Evolutionary conservation across 2,797 vertebrate genomes (phyloP).

Genomic region (Helicolenus hilgendorfi): DNA sequence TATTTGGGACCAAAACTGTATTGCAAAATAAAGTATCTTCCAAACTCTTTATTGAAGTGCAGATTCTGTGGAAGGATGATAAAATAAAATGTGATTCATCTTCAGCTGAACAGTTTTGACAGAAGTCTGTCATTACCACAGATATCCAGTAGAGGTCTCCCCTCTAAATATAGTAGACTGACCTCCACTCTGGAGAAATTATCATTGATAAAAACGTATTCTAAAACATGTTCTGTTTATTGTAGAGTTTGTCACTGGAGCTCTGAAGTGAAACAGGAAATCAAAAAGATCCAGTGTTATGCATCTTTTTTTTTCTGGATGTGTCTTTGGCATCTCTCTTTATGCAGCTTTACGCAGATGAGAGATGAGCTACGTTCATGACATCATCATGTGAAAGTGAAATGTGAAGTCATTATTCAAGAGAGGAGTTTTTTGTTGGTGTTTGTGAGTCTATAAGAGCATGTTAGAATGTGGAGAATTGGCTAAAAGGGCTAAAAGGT

Average conservation of each 20-base stretch:
- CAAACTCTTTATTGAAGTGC: neutral
- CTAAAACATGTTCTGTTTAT: neutral
- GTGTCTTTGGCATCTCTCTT: neutral
- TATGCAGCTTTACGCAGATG: neutral
- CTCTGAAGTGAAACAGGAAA: neutral
- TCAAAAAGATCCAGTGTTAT: neutral
- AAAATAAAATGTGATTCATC: neutral
- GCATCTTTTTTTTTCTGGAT: neutral
- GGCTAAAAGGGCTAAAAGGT: conserved; percentile 54
- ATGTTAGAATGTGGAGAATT: conserved; percentile 51
- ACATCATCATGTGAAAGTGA: neutral
- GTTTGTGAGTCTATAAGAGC: conserved; percentile 8
- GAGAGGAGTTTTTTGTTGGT: neutral
- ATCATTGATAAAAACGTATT: neutral
- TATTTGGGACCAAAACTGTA: too few species aligned
- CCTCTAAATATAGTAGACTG: neutral
- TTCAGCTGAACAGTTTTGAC: neutral
- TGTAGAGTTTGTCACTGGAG: neutral
- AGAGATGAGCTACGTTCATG: neutral
- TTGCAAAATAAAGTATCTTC: neutral
- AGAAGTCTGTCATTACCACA: neutral
- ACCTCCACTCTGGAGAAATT: neutral
- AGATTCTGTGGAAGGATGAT: neutral
- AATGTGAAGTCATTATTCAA: neutral
- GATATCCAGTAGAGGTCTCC: conserved; percentile 52